Conservation (phyloP, 2,113 vertebrate species). For the Alaudala cheleensis region DNA sequence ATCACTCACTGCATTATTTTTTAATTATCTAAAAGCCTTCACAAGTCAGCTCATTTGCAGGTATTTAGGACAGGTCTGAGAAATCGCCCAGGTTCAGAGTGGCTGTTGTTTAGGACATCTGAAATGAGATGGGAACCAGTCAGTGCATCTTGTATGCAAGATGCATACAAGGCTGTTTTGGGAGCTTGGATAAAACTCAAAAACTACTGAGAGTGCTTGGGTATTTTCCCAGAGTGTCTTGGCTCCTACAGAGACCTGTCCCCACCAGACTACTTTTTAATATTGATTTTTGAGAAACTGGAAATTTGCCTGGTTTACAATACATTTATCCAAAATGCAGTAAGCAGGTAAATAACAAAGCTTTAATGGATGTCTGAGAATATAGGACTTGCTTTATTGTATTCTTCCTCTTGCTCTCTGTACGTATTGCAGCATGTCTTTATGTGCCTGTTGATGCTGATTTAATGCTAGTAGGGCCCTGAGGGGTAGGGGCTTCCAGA, state of each 20-base stretch:
- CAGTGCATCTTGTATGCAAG: not conserved
- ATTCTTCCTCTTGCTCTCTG: not conserved
- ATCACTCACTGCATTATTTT: not conserved
- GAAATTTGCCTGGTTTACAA: not conserved
- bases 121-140: not conserved
- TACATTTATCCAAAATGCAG: not conserved
- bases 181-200: conserved; percentile 21
- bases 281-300: conserved; percentile 17
- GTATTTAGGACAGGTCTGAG: not conserved
- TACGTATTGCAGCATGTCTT: not conserved
- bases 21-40: not conserved
- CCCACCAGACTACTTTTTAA: conserved; percentile 20
- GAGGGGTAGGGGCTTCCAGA: not conserved
- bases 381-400: accelerated
- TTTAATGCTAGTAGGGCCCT: not conserved
- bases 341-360: conserved; percentile 15
- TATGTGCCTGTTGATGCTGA: not conserved
- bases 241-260: conserved; percentile 8
- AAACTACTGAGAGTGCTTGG: not conserved
- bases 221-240: conserved; percentile 40
- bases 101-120: not conserved
- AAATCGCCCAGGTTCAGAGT: not conserved
- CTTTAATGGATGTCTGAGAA: not conserved
- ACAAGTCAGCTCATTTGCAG: not conserved
- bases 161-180: not conserved